Conservation (phyloP, 2,888 invertebrate genomes). For the Apoderus coryli region DNA sequence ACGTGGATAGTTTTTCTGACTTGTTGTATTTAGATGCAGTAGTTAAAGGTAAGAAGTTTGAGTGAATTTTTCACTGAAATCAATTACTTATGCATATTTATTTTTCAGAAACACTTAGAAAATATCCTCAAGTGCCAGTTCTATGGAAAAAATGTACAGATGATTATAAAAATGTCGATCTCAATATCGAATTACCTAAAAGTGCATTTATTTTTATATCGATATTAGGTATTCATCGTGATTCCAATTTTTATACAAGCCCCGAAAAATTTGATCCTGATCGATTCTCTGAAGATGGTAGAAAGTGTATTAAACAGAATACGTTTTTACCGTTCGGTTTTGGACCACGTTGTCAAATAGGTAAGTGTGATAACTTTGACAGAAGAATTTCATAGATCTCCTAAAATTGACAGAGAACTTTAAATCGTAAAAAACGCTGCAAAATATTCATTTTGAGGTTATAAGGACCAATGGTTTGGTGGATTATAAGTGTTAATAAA, state of each 20-base stretch:
- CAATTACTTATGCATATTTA: conserved; percentile 1
- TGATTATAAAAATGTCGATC: conserved; percentile 9
- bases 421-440: too few species aligned
- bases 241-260: conserved; percentile 17
- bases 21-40: conserved; percentile 17
- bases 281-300: conserved; percentile 19
- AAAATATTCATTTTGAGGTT: too few species aligned
- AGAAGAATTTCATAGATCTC: too few species aligned
- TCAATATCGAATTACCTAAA: conserved; percentile 12
- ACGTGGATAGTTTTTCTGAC: conserved; percentile 12
- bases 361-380: too few species aligned
- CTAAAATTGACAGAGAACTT: too few species aligned
- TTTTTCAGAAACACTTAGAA: conserved; percentile 19
- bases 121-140: conserved; percentile 19
- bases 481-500: too few species aligned
- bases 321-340: conserved; percentile 19
- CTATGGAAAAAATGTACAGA: conserved; percentile 13
- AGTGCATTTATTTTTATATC: conserved; percentile 16
- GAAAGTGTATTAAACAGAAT: conserved; percentile 10
- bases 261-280: conserved; percentile 21
- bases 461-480: too few species aligned
- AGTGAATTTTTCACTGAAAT: not conserved
- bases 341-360: conserved; percentile 11
- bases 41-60: conserved; percentile 16
- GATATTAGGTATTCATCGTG: conserved; percentile 20